A percentile compares a stretch with the other conserved stretches of the same genome.
These are phyloP conservation scores for Hepsetus odoe DNA, from an alignment of 2,113 vertebrate species.

Conservation along the genomic window DNA sequence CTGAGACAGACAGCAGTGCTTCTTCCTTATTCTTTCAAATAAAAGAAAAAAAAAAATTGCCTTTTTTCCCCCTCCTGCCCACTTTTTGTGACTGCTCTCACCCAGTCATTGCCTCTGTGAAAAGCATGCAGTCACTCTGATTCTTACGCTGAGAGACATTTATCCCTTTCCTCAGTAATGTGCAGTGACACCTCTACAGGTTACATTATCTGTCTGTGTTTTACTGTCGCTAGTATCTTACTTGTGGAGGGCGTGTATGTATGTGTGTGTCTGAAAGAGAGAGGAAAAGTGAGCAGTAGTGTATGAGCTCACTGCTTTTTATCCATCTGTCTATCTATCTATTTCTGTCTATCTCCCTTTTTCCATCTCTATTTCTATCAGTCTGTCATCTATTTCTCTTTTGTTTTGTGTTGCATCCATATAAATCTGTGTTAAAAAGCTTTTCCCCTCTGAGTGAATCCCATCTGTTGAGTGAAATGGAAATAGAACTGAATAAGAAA, in stretches of 20 bases:
- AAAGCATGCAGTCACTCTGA: background rate
- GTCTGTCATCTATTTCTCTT: too few relatives aligned
- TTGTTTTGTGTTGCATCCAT: background rate
- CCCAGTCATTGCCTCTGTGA: background rate
- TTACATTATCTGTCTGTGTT: constrained; percentile 27
- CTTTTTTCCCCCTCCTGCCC: too few relatives aligned
- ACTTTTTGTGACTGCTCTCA: background rate
- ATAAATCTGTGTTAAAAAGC: constrained; percentile 5
- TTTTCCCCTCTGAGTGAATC: constrained; percentile 21
- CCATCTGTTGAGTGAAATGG: constrained; percentile 26
- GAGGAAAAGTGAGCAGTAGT: background rate
- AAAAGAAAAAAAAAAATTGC: too few relatives aligned
- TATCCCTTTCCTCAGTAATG: constrained; percentile 24
- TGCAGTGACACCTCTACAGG: constrained; percentile 14
- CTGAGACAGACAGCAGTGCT: background rate
- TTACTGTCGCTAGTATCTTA: background rate
- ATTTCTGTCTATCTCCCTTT: too few relatives aligned
- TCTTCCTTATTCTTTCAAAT: background rate
- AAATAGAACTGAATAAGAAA: constrained; percentile 29
- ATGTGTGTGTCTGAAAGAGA: background rate
- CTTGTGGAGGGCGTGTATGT: constrained; percentile 15
- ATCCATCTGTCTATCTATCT: too few relatives aligned
- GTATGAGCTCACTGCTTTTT: background rate
- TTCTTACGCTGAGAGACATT: background rate
- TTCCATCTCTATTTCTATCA: too few relatives aligned